Evolutionary conservation across 2,888 invertebrate genomes (phyloP).

Genomic region (Torymus texanus): DNA sequence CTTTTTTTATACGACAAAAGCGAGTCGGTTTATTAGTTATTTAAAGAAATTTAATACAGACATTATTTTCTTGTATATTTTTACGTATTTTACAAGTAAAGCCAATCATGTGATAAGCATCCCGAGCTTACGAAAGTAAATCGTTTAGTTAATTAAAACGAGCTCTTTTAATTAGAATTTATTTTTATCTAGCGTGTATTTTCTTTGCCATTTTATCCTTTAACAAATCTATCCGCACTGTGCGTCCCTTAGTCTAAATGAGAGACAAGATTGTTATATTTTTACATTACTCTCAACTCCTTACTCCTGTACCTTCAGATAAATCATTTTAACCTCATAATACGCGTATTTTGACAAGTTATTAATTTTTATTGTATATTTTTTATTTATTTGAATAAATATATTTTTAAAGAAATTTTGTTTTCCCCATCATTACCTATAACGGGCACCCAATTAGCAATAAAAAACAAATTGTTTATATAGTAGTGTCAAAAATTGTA

Average conservation of each 20-base stretch:
- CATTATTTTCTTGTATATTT: constrained; percentile 31
- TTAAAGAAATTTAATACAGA: constrained; percentile 22
- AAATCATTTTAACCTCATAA: constrained; percentile 26
- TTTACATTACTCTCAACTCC: constrained; percentile 20
- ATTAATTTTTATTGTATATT: constrained; percentile 55
- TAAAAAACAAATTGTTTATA: not conserved
- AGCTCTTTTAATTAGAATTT: constrained; percentile 41
- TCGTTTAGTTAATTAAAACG: constrained; percentile 25
- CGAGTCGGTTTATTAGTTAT: constrained; percentile 9
- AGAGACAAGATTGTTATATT: constrained; percentile 27
- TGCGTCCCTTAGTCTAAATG: constrained; percentile 3
- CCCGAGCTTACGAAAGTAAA: constrained; percentile 1
- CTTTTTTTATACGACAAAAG: constrained; percentile 13
- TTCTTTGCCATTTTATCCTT: constrained; percentile 46
- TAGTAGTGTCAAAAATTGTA: not conserved
- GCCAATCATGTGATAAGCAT: constrained; percentile 28
- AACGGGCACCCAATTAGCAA: constrained; percentile 21
- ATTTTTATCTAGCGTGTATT: constrained; percentile 27
- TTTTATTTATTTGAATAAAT: constrained; percentile 64
- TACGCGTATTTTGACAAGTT: constrained; percentile 16
- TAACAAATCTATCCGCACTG: not conserved
- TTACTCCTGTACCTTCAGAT: constrained; percentile 16
- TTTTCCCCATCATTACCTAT: constrained; percentile 62
- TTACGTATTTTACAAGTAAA: constrained; percentile 9
- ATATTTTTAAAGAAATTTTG: constrained; percentile 62